Conservation (phyloP, 2,888 invertebrate genomes). For the Patella depressa region DNA sequence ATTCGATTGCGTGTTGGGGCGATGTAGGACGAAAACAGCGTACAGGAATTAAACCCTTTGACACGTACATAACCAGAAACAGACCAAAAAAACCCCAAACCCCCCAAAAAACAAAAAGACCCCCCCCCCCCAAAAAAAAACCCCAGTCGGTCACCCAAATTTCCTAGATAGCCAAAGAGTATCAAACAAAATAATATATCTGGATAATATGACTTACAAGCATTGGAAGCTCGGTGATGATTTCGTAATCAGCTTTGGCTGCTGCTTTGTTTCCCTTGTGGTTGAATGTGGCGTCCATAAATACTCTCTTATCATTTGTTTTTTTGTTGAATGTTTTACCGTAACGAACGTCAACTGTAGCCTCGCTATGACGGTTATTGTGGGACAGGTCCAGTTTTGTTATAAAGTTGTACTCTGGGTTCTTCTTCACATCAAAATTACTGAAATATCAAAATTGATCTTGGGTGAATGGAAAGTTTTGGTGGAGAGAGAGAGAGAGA, state of each 20-base stretch:
- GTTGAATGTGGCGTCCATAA: slow-evolving; percentile 36
- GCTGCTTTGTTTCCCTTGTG: slow-evolving; percentile 20
- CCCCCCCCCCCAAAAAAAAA: too few species aligned
- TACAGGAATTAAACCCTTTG: too few species aligned
- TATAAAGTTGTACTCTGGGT: slow-evolving; percentile 43
- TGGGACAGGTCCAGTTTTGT: slow-evolving; percentile 36
- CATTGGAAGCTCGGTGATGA: slow-evolving; percentile 38
- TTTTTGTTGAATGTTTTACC: slow-evolving; percentile 47
- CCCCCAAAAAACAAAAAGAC: too few species aligned
- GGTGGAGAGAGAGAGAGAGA: too few species aligned
- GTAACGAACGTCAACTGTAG: slow-evolving; percentile 37
- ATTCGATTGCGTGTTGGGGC: too few species aligned
- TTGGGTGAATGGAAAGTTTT: too few species aligned
- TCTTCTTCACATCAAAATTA: slow-evolving; percentile 40
- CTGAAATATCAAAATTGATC: slow-evolving; percentile 34
- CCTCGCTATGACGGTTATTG: slow-evolving; percentile 36
- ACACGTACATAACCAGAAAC: too few species aligned
- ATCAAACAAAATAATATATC: too few species aligned
- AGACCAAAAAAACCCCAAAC: too few species aligned
- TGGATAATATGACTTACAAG: slow-evolving; percentile 34
- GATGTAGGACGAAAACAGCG: too few species aligned
- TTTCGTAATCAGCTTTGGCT: slow-evolving; percentile 37
- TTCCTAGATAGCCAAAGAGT: too few species aligned
- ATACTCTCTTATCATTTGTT: slow-evolving; percentile 35
- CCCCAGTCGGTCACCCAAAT: too few species aligned